Evolutionary conservation across 2,113 vertebrate species (phyloP), one percentile per base, ranked within the genome.

Genomic region (Pollimyrus isidori): DNA sequence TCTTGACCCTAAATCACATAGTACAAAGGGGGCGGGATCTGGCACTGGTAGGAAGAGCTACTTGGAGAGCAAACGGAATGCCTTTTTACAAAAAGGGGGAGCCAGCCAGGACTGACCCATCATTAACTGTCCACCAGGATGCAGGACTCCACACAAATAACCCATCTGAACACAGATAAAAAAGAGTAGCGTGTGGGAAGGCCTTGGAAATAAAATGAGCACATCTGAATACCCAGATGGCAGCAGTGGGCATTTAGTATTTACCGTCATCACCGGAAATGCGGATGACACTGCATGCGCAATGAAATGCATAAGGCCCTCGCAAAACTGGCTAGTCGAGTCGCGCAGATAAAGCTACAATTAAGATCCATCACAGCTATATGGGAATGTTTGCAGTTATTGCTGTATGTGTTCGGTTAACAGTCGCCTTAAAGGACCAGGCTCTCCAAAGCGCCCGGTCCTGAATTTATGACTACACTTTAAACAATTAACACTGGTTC

Each of bases 231-330:
- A 56, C 19, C 50, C 56, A 88, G 85, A 87, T 52, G 4, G 90
- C 2, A 10, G 46, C 48, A 90, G 91, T 88, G 26, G 35, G 90
- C 86, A 73, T 90, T 89, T 92, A 88, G 91, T 94, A 91, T 50
- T 90, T 92, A 92, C 91, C 88, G 90, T 88, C 88, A 91, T 93
- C 91, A 82, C 86, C 82, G 42, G 86, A 92, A 92, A 91, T 87
- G 52, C 89, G 69, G 35, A 88, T 88, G 89, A 92, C 13, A 39
- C 45, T 50, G 46, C 46, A 48, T 48, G 46, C 9, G 46, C 9
- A 48, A 48, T 48, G 46, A 48, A 48, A 48, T 48, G 46, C 7
- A 0, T 10, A 46, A 46, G 46, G 91, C 90, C 89, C 87, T 35
- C n/a, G 89, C 49, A 86, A 83, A 90, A 91, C 53, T 90, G 90